These are phyloP conservation scores for Papilio dardanus DNA, from an alignment of 1,140 invertebrate species.

Conservation along the genomic window DNA sequence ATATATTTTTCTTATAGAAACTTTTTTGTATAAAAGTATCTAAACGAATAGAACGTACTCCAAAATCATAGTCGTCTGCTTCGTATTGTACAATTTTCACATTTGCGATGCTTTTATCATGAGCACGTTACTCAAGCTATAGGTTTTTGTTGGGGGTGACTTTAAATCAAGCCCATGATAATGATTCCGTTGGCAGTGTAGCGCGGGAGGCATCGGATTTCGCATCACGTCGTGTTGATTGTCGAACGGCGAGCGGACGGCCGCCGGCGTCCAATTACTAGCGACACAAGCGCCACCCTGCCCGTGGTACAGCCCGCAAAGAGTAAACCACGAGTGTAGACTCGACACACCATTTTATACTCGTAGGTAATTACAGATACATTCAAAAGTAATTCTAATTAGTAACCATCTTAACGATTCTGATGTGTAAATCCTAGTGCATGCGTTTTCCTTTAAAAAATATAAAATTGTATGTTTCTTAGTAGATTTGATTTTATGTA, in stretches of 20 bases:
- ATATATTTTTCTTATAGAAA: not conserved
- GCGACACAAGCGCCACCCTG: conserved; percentile 65
- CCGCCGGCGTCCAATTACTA: conserved; percentile 74
- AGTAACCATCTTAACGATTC: not conserved
- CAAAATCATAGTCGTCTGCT: not conserved
- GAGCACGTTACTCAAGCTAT: conserved; percentile 5
- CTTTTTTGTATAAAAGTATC: not conserved
- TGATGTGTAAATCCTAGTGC: no score
- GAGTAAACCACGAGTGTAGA: conserved; percentile 42
- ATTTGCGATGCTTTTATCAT: no score
- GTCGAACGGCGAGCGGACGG: conserved; percentile 70
- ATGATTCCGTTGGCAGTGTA: conserved; percentile 66
- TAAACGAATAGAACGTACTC: not conserved
- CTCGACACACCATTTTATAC: not conserved
- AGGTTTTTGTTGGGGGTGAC: not conserved
- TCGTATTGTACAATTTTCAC: not conserved
- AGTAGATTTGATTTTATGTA: not conserved
- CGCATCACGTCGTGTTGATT: conserved; percentile 77
- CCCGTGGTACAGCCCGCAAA: conserved; percentile 45
- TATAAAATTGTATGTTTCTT: not conserved
- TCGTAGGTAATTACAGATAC: not conserved
- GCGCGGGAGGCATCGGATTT: conserved; percentile 71
- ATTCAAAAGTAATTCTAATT: no score
- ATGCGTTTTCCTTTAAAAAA: not conserved
- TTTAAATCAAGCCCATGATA: conserved; percentile 57